These are phyloP conservation scores for Agonopterix heracliana DNA, from an alignment of 2,888 invertebrate species.

Conservation along the genomic window DNA sequence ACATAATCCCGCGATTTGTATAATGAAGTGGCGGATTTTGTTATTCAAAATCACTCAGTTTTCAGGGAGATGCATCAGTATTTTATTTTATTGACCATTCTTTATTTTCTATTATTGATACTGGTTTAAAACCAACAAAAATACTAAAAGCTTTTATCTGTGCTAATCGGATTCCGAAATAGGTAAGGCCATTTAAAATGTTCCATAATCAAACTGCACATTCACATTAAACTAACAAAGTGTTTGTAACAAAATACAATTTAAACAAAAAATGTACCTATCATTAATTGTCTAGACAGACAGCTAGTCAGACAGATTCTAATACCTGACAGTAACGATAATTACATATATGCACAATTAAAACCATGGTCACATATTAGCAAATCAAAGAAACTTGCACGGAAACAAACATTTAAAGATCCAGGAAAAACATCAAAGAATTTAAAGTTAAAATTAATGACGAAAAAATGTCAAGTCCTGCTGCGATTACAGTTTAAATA, in stretches of 20 bases:
- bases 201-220: no score
- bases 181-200: no score
- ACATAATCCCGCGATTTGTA: slow-evolving; percentile 71
- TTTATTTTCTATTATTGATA: slow-evolving; percentile 31
- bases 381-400: no score
- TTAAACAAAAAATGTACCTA: no score
- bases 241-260: no score
- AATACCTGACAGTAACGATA: not conserved
- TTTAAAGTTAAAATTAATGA: not conserved
- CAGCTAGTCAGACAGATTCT: no score
- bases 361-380: no score
- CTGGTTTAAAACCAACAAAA: slow-evolving; percentile 23
- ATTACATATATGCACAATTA: not conserved
- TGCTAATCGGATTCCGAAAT: not conserved
- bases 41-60: slow-evolving; percentile 50
- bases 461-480: slow-evolving; percentile 20
- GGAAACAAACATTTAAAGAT: no score
- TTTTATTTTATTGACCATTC: slow-evolving; percentile 41
- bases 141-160: slow-evolving; percentile 25
- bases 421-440: not conserved
- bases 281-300: no score
- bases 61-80: slow-evolving; percentile 43
- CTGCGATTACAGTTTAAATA: slow-evolving; percentile 19
- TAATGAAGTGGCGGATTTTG: slow-evolving; percentile 62
- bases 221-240: no score